Base-by-base conservation (phyloP, 2,888 invertebrate species). In the Crepidodera aurea region DNA sequence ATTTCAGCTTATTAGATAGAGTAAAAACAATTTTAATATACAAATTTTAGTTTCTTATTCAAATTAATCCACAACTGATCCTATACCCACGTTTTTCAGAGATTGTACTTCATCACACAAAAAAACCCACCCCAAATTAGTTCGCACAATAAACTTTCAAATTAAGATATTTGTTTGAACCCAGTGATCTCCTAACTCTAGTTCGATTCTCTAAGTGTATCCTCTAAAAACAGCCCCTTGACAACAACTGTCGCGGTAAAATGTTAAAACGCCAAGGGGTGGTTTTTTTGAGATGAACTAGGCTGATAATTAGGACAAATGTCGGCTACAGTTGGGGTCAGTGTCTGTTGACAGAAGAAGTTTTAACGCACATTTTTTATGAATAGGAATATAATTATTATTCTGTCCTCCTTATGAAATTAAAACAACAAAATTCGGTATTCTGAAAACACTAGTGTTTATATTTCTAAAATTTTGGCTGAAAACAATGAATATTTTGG, bases 231-330 rank as follows among this genome's bases (percentile, higher is more conserved):
- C 15, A 53, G 32, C 65, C 65, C 51, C 58, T 61, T 62, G 55
- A 62, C 66, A 66, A 67, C 67, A 68, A 71, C 68, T 69, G 71
- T 66, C 69, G 69, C 53, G 68, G 67, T 64, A 58, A 58, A 61
- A 55, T 56, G 63, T 60, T 66, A 64, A 62, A 62, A 64, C 59
- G 56, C n/a, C 22, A 60, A 57, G 57, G 58, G 59, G 61, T 42
- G 27, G 29, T 5, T 10, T 34, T 51, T 53, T 60, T 60, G 60
- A 16, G 50, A 32, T 12, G 27, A 40, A 19, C 37, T 13, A 12
- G 18, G 25, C 25, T 16, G 15, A 40, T 53, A 53, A 53, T 53
- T 40, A 53, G 40, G 27, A 27, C 40, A 27, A 48, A 57, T 50
- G 40, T 10, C 32, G n/a, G 32, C 8, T 8, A n/a, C 2, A 7